A percentile compares a stretch with the other conserved stretches of the same genome.
Conservation (phyloP, 2,113 vertebrate species). For the Gymnocephalus cernua region DNA sequence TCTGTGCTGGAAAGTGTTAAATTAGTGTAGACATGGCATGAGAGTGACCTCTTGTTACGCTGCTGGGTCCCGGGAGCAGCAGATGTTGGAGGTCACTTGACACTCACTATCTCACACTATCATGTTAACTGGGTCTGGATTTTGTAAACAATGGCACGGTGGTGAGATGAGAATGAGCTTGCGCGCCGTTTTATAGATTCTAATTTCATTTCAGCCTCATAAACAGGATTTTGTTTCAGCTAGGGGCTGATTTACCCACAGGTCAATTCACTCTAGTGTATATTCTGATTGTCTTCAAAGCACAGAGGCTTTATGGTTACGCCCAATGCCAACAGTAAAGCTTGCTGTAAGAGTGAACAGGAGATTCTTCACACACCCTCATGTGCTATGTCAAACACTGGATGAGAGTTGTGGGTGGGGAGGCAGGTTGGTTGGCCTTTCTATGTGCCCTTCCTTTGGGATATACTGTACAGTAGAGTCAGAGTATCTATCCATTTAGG, state of each 20-base stretch:
- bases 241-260: neutral
- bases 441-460: conserved; percentile 46
- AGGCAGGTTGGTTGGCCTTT: conserved; percentile 47
- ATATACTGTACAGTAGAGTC: conserved; percentile 10
- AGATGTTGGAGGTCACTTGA: conserved; percentile 51
- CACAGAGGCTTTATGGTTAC: conserved; percentile 54
- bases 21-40: neutral
- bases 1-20: neutral
- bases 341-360: conserved; percentile 58
- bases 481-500: conserved; percentile 52
- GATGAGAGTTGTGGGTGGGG: conserved; percentile 23
- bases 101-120: conserved; percentile 30
- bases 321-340: conserved; percentile 50
- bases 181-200: conserved; percentile 36
- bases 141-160: conserved; percentile 50
- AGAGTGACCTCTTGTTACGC: conserved; percentile 18
- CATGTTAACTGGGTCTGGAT: conserved; percentile 40
- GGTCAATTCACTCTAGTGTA: conserved; percentile 44
- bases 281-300: conserved; percentile 69
- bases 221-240: conserved; percentile 60
- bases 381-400: conserved; percentile 32
- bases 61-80: conserved; percentile 28
- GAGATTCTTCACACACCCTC: conserved; percentile 59
- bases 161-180: conserved; percentile 59
- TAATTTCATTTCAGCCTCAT: conserved; percentile 33